These are phyloP conservation scores for Eleginops maclovinus DNA, from an alignment of 2,113 vertebrate species.

Conservation along the genomic window DNA sequence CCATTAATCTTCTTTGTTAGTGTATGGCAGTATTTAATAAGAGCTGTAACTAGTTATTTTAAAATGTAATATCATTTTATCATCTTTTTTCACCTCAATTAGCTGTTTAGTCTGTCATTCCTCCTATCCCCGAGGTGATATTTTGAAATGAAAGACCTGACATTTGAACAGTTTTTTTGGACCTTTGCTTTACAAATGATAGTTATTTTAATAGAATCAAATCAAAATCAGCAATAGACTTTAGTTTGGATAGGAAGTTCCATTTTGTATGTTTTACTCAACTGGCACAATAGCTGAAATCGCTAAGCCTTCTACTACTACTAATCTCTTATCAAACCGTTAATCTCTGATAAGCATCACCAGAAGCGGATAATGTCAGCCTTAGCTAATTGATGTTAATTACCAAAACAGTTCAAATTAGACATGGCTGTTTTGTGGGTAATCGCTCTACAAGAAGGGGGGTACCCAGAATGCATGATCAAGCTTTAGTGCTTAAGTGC, in stretches of 20 bases:
- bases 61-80: not conserved
- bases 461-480: not conserved
- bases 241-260: not conserved
- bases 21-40: not conserved
- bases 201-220: not conserved
- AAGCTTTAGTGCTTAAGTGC: not conserved
- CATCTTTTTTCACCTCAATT: not conserved
- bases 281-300: not conserved
- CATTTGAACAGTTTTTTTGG: not conserved
- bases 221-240: not conserved
- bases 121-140: too few species aligned
- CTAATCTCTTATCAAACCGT: not conserved
- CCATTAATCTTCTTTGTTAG: not conserved
- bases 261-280: not conserved
- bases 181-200: not conserved
- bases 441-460: not conserved
- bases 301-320: not conserved
- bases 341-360: not conserved
- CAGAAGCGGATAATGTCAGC: too few species aligned
- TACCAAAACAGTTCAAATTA: not conserved
- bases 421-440: not conserved
- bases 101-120: not conserved
- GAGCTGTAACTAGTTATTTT: not conserved
- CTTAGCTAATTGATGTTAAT: not conserved
- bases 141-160: too few species aligned